Base-by-base conservation (phyloP, 2,113 vertebrate genomes). In the Hippopotamus amphibius region DNA sequence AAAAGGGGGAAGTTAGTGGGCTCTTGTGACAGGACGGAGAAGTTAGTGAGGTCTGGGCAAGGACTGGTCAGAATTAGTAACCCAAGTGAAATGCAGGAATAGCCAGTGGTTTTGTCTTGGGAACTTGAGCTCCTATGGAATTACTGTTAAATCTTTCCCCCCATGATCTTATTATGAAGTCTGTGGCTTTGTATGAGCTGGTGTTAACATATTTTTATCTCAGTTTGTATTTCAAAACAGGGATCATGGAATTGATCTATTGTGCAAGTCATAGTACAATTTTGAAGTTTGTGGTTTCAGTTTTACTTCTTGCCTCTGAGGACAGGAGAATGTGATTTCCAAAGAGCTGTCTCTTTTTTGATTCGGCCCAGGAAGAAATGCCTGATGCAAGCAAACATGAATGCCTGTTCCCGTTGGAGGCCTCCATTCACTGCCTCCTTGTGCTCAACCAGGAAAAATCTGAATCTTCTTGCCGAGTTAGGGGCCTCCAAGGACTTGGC, bases 171-270 rank as follows among this genome's bases (percentile, higher is more conserved):
- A 59, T 48, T 53, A 46, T n/a, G 11, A 24, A 84, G 30, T 24
- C 43, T 61, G 28, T 50, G 33, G 61, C 30, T 74, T 22, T 71
- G 11, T 37, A 15, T 37, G 65, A 96, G 53, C 53, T 66, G 24
- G 5, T 37, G 43, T 91, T 76, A 85, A 91, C 76, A 85, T 41
- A 89, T 46, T 82, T 94, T 85, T 14, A 85, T 77, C 22, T 89
- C 61, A 71, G 7, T 66, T 81, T 88, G 8, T 43, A 5, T 74
- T 33, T 5, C 7, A 77, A 71, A 17, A 22, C 24, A n/a, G 53
- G 46, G 63, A 92, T 93, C 9, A 24, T 59, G 71, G 17, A 61
- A 50, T 11, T 43, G 16, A 65, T 79, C 61, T 74, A 10, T 69
- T 93, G 86, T 95, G 76, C 46, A 77, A 88, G 24, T 82, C 53